Evolutionary conservation across 2,113 vertebrate genomes (phyloP).

Genomic region (Xenopus tropicalis): DNA sequence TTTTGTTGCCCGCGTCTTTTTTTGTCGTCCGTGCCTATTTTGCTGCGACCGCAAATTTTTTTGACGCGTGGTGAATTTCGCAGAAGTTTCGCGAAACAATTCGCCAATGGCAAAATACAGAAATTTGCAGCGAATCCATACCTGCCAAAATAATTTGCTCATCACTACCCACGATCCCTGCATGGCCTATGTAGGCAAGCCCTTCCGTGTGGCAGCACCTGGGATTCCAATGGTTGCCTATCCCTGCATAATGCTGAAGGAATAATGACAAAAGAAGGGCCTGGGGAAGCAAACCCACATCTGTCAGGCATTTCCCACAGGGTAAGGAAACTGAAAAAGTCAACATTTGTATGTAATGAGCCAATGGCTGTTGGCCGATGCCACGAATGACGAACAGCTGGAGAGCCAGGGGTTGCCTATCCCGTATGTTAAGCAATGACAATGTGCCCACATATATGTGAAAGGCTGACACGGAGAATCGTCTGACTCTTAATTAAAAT

Average conservation of each 20-base stretch:
- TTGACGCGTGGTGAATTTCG: no score
- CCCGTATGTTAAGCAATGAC: not conserved
- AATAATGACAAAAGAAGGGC: not conserved
- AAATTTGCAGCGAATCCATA: no score
- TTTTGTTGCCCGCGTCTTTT: no score
- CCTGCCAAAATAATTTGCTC: no score
- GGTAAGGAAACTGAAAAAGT: not conserved
- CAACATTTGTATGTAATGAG: not conserved
- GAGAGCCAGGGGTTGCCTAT: not conserved
- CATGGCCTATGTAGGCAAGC: no score
- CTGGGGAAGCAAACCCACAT: not conserved
- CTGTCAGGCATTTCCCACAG: not conserved
- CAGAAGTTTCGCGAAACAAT: no score
- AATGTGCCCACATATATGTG: constrained; percentile 11
- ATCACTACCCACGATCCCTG: no score
- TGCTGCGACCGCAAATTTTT: no score
- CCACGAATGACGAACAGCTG: not conserved
- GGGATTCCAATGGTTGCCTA: not conserved
- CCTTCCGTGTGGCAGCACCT: not conserved
- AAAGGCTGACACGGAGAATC: constrained; percentile 31
- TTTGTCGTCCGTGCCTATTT: no score
- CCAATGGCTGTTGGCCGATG: not conserved
- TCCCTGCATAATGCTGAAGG: not conserved
- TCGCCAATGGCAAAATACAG: no score
- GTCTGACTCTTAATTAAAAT: constrained; percentile 55